Evolutionary conservation across 53 echinoderm and acorn worm genomes (phyloP).

Genomic region (Pentamera pediparva): DNA sequence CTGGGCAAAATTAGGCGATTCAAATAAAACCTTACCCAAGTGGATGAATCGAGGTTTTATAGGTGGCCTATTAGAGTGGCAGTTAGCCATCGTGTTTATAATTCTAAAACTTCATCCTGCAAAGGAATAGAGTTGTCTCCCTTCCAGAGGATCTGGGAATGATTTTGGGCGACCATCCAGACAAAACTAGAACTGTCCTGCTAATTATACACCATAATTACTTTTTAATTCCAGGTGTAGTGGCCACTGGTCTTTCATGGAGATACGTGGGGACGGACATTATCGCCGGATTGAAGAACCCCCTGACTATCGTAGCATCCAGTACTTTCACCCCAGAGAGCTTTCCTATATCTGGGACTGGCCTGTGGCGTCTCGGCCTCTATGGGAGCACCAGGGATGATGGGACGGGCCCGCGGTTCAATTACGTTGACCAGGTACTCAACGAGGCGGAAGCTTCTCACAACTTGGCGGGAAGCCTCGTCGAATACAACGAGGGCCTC

Average conservation of each 20-base stretch:
- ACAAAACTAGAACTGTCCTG: too few species aligned
- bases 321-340: slow-evolving; percentile 47
- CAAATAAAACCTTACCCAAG: too few species aligned
- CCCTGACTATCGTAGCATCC: slow-evolving; percentile 45
- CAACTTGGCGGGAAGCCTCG: slow-evolving; percentile 25
- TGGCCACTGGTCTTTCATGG: slow-evolving; percentile 46
- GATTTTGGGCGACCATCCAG: too few species aligned
- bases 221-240: slow-evolving; percentile 56
- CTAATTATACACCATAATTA: too few species aligned
- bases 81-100: too few species aligned
- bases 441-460: slow-evolving; percentile 44
- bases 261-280: slow-evolving; percentile 39
- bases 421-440: slow-evolving; percentile 73
- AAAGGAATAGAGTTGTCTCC: too few species aligned
- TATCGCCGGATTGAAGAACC: slow-evolving; percentile 62
- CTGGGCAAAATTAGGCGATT: too few species aligned
- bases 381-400: slow-evolving; percentile 67
- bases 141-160: too few species aligned
- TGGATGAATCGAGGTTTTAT: too few species aligned
- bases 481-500: slow-evolving; percentile 47
- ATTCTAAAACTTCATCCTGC: too few species aligned
- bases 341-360: slow-evolving; percentile 43
- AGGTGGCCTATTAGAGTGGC: too few species aligned
- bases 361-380: slow-evolving; percentile 74
- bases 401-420: slow-evolving; percentile 68